These are phyloP conservation scores for Spilogale gracilis DNA, from an alignment of 2,113 vertebrate genomes.

Conservation along the genomic window DNA sequence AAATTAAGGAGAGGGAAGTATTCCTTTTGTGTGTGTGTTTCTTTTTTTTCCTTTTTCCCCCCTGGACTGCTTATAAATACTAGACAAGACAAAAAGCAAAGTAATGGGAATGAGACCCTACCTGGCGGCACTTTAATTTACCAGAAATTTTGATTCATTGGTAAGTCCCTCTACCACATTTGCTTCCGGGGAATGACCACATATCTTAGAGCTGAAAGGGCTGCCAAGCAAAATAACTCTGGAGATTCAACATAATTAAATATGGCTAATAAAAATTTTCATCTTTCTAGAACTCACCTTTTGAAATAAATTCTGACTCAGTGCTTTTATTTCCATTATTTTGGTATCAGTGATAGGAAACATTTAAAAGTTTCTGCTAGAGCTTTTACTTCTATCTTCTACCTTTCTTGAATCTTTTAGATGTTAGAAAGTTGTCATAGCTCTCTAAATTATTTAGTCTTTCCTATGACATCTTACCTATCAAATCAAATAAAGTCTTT, in stretches of 20 bases:
- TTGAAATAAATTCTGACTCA: conserved; percentile 26
- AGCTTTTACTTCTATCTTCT: conserved; percentile 11
- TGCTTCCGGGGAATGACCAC: neutral
- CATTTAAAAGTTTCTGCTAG: conserved; percentile 4
- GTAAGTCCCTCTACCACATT: neutral
- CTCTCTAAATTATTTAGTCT: conserved; percentile 38
- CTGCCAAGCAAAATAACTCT: neutral
- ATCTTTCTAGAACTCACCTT: conserved; percentile 8
- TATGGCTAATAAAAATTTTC: neutral
- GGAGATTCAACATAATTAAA: neutral
- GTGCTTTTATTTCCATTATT: conserved; percentile 24
- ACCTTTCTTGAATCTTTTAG: conserved; percentile 17
- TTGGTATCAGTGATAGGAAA: neutral
- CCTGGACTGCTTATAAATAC: neutral
- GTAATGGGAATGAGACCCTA: neutral
- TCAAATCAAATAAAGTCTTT: neutral
- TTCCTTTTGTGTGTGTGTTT: neutral
- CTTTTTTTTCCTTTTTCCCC: too few relatives aligned
- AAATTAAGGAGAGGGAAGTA: neutral
- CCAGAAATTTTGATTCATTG: neutral
- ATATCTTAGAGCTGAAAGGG: neutral
- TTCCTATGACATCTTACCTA: neutral
- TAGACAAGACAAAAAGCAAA: neutral
- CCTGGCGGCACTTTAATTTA: neutral
- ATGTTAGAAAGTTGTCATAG: conserved; percentile 7